Percentiles rank a stretch among this genome's conserved stretches.
Evolutionary conservation across 2,797 vertebrate species (phyloP).

Genomic region (Rhadinocentrus ornatus): DNA sequence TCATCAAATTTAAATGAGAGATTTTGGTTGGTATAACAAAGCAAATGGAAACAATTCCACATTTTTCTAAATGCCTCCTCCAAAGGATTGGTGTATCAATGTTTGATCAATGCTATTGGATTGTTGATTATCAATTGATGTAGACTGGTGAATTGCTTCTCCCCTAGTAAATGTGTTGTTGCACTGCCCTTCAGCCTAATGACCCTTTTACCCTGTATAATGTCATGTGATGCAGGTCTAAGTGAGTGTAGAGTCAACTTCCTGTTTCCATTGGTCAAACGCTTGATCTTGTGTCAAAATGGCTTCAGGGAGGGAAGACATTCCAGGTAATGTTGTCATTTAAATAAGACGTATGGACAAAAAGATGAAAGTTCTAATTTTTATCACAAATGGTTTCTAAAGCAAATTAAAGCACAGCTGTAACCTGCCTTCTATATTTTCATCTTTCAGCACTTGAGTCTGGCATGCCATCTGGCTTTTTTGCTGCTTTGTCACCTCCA

Average conservation of each 20-base stretch:
- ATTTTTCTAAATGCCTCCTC: neutral
- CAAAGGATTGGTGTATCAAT: neutral
- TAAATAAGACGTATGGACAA: neutral
- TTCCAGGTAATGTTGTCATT: slow-evolving; percentile 77
- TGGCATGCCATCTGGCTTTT: slow-evolving; percentile 43
- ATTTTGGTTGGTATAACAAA: neutral
- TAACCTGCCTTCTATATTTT: neutral
- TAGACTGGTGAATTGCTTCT: neutral
- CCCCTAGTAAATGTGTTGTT: neutral
- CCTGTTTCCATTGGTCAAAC: slow-evolving; percentile 13
- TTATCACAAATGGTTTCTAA: neutral
- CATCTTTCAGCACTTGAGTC: slow-evolving; percentile 69
- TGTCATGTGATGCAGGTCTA: slow-evolving; percentile 40
- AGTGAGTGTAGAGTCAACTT: slow-evolving; percentile 23
- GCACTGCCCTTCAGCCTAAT: neutral
- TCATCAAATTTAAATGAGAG: neutral
- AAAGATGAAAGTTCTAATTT: neutral
- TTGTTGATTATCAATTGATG: neutral
- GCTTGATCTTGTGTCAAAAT: slow-evolving; percentile 57
- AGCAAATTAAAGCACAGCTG: neutral
- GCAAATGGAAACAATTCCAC: neutral
- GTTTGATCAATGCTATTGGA: neutral
- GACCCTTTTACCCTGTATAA: slow-evolving; percentile 11
- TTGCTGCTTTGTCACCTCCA: slow-evolving; percentile 85
- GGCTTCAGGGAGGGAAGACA: slow-evolving; percentile 74